Evolutionary conservation across 2,113 vertebrate species (phyloP).

Genomic region (Psophia crepitans): DNA sequence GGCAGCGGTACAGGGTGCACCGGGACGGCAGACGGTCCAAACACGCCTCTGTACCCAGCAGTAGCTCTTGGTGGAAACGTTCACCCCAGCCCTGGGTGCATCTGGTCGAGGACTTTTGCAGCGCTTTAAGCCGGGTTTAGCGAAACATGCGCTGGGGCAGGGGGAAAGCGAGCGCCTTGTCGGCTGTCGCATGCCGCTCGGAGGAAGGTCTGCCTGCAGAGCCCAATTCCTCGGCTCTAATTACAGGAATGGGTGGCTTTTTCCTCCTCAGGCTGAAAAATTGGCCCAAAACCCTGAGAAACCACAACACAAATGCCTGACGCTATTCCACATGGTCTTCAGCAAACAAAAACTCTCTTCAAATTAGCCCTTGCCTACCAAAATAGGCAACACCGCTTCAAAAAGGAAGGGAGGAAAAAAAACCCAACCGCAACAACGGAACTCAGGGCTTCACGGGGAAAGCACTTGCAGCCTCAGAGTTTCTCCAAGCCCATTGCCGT

Average conservation of each 20-base stretch:
- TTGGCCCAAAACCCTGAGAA: constrained; percentile 43
- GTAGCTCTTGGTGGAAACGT: neutral
- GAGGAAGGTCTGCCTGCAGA: neutral
- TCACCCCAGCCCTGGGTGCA: rapidly evolving
- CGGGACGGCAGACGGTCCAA: rapidly evolving
- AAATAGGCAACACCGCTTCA: constrained; percentile 51
- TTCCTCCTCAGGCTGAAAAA: constrained; percentile 48
- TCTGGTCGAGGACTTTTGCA: neutral
- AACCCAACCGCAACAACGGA: neutral
- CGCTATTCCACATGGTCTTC: constrained; percentile 6
- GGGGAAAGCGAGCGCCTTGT: neutral
- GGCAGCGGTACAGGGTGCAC: rapidly evolving
- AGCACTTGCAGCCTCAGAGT: neutral
- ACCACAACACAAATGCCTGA: constrained; percentile 29
- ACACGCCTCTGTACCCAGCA: neutral
- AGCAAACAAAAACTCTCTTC: neutral
- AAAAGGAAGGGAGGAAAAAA: neutral
- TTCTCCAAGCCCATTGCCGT: neutral
- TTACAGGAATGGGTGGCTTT: constrained; percentile 54
- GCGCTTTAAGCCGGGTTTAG: neutral
- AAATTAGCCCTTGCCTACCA: constrained; percentile 14
- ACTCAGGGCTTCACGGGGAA: neutral
- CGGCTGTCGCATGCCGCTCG: rapidly evolving
- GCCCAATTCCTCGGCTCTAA: neutral
- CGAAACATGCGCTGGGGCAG: neutral